Conservation (phyloP, 1,140 invertebrate genomes). For the Dendrolimus punctatus region DNA sequence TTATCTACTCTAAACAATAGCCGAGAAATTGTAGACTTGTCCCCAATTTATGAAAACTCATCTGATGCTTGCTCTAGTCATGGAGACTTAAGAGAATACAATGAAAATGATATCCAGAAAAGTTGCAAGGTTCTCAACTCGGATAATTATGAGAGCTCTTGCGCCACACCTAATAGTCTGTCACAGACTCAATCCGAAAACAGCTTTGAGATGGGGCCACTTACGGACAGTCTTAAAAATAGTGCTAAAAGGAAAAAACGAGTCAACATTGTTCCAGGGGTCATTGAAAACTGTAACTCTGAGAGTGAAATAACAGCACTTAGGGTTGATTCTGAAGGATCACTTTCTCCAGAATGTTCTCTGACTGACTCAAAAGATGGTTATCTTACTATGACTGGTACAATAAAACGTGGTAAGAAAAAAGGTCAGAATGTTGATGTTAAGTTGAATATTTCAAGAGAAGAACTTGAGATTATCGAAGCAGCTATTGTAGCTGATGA, state of each 20-base stretch:
- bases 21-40: constrained; percentile 67
- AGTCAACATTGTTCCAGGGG: constrained; percentile 76
- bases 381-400: constrained; percentile 80
- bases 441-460: constrained; percentile 79
- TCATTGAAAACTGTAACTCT: constrained; percentile 67
- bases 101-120: constrained; percentile 54
- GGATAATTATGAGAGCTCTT: constrained; percentile 62
- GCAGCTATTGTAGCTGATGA: constrained; percentile 75
- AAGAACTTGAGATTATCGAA: constrained; percentile 79
- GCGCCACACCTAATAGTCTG: constrained; percentile 60
- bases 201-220: constrained; percentile 65
- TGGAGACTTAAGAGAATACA: constrained; percentile 55
- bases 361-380: constrained; percentile 63
- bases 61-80: constrained; percentile 69
- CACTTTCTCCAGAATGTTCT: constrained; percentile 58
- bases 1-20: constrained; percentile 50
- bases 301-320: constrained; percentile 66
- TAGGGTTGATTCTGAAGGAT: constrained; percentile 65
- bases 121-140: constrained; percentile 53
- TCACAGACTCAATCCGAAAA: constrained; percentile 70
- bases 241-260: constrained; percentile 73
- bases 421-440: constrained; percentile 82
- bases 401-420: constrained; percentile 81
- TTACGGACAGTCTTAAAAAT: constrained; percentile 68
- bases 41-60: constrained; percentile 70